These are phyloP conservation scores for Bucco capensis DNA, from an alignment of 2,113 vertebrate genomes.

Conservation along the genomic window DNA sequence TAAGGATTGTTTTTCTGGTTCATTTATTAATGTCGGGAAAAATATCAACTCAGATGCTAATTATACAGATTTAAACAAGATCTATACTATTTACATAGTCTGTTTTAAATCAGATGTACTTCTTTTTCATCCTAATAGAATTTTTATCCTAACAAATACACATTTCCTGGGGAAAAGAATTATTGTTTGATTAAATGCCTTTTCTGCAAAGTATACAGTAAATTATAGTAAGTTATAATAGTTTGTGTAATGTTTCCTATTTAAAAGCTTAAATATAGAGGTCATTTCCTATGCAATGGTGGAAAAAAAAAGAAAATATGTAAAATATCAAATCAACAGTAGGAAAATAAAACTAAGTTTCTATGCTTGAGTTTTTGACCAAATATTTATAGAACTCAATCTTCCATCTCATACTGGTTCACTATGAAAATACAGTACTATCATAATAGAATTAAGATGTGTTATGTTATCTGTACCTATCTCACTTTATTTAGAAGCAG, in stretches of 20 bases:
- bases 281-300: neutral
- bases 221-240: neutral
- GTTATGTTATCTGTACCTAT: neutral
- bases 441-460: neutral
- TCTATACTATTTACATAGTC: neutral
- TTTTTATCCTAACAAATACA: neutral
- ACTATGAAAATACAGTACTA: neutral
- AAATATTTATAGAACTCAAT: neutral
- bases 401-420: neutral
- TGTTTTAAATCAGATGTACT: neutral
- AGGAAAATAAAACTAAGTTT: neutral
- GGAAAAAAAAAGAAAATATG: rapidly evolving
- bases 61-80: neutral
- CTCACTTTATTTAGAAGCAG: neutral
- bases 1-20: neutral
- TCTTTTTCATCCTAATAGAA: neutral
- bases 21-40: neutral
- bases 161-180: neutral
- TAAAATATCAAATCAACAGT: neutral
- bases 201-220: neutral
- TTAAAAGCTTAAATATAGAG: neutral
- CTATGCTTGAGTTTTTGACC: neutral
- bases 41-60: neutral
- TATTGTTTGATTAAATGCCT: neutral
- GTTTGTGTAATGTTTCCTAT: neutral